Base-by-base conservation (phyloP, 2,113 vertebrate species). In the Siphamia tubifer region DNA sequence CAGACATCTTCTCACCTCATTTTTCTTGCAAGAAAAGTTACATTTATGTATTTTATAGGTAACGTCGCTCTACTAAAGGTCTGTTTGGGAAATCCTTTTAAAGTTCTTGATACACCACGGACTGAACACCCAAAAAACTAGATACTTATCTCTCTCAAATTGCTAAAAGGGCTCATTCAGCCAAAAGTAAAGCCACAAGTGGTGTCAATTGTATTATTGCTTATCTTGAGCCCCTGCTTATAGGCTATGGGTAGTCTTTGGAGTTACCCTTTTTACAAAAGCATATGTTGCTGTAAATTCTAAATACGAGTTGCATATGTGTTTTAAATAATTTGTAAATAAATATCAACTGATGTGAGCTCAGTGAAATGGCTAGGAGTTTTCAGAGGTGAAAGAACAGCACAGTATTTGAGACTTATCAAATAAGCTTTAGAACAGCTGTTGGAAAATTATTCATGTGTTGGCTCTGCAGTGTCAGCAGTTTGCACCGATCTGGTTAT, bases 111-210 rank as follows among this genome's bases (percentile, higher is more conserved):
- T 34, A 23, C 51, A 47, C 21, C 32, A 13, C 34, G 13, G 27
- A 35, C 63, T 25, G 9, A 56, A 51, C n/a, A 77, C 39, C 24
- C 55, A 55, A 74, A 82, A 78, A 56, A 32, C 54, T 32, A 9
- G 54, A 72, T 64, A 28, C 31, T 43, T 67, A 30, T 70, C 40
- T 23, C 63, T 53, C 64, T 70, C 16, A 5, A 52, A 45, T 53
- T 68, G 63, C 61, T 58, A 38, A 45, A 51, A 23, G 20, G 25
- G 25, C 35, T 42, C 40, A 16, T 52, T 25, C 40, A 51, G 31
- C 45, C 53, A 25, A 53, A 73, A 31, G n/a, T 4, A 35, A 17
- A 38, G 47, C 21, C 6, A 24, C 5, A 48, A 19, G n/a, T 11
- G 15, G 43, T 27, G 25, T n/a, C n/a, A n/a, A n/a, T n/a, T n/a